These are phyloP conservation scores for Phyllopteryx taeniolatus DNA, from an alignment of 2,113 vertebrate genomes.

Conservation along the genomic window DNA sequence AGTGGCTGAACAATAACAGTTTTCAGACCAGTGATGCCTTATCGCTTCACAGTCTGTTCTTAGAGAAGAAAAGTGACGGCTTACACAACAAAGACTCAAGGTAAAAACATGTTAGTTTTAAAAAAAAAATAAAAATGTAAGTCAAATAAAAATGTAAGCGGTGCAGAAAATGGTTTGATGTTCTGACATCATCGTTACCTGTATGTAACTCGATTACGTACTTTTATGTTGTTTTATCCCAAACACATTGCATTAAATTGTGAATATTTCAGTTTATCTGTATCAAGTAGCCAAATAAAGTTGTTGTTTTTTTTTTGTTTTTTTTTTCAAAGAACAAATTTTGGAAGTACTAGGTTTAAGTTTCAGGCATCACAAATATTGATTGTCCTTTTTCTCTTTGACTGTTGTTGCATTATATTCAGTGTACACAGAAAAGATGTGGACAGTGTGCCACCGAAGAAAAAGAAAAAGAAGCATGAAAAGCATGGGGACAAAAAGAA, in stretches of 20 bases:
- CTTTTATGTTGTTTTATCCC: neutral
- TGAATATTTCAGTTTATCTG: neutral
- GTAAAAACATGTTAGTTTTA: slow-evolving; percentile 24
- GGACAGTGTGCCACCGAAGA: slow-evolving; percentile 57
- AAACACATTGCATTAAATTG: neutral
- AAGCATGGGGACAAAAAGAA: slow-evolving; percentile 81
- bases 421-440: slow-evolving; percentile 52
- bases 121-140: neutral
- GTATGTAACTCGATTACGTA: neutral
- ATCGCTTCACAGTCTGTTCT: slow-evolving; percentile 66
- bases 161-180: neutral
- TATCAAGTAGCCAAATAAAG: too few species aligned
- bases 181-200: neutral
- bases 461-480: slow-evolving; percentile 77
- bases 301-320: neutral
- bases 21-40: slow-evolving; percentile 77
- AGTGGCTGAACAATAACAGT: slow-evolving; percentile 89
- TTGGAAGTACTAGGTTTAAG: neutral
- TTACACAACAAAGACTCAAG: slow-evolving; percentile 37
- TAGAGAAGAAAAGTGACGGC: slow-evolving; percentile 46
- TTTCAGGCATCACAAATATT: neutral
- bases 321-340: neutral
- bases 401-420: neutral
- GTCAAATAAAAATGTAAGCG: neutral
- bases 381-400: neutral